Evolutionary conservation across 2,113 vertebrate genomes (phyloP), one percentile per base, ranked within the genome.

Genomic region (Suncus etruscus): DNA sequence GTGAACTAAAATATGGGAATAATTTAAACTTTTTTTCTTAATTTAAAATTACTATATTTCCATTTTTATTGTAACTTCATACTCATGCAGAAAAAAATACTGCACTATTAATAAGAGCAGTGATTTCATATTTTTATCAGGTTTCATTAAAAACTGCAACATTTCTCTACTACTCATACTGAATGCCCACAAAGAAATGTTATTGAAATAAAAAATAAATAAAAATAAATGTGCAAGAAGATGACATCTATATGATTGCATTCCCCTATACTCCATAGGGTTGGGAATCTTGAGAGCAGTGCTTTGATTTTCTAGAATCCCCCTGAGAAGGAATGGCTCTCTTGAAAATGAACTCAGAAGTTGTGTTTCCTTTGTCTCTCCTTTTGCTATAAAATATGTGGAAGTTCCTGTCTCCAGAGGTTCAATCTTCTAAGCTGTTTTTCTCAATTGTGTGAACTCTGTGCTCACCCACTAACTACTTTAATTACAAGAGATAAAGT

Each of bases 71-170:
- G 95, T 91, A 89, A 96, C 91, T 95, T 95, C 93, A 95, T 94
- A 94, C 51, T 93, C 89, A 95, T 11, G 93, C 96, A 97, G 96
- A 87, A 96, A 95, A 97, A 97, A 95, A 92, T 93, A 81, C 39
- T 94, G 83, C 72, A 93, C 47, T 48, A 94, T 12, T 94, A 61
- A 89, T 89, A 14, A 54, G 14, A 87, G 47, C 75, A 90, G 27
- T 90, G n/a, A 94, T 83, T 63, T 58, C 87, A 39, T 72, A 8
- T 54, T 92, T 96, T 22, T 58, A 54, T 80, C 27, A 45, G 83
- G 93, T 93, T 54, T 85, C 73, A 88, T 78, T 94, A 95, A 95
- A 96, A 95, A 24, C 32, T 85, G 48, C 50, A 39, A 65, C 86
- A 65, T 9, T 65, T 27, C 94, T 91, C 85, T 93, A 91, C 22